Evolutionary conservation across 2,113 vertebrate genomes (phyloP).

Genomic region (Pygoscelis adeliae): DNA sequence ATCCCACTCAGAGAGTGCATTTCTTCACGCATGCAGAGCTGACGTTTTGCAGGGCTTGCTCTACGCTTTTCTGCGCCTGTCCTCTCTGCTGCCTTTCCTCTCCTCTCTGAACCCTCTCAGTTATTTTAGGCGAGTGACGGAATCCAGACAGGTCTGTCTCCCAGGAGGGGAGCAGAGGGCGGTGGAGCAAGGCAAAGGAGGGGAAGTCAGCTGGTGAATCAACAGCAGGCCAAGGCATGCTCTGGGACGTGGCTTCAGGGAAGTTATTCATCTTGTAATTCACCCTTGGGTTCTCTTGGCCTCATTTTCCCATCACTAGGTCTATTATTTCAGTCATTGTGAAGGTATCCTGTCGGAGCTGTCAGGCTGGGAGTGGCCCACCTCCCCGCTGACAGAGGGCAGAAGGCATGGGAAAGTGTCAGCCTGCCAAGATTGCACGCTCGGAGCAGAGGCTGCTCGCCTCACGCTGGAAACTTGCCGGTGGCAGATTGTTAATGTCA

Average conservation of each 20-base stretch:
- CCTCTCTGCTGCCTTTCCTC: neutral
- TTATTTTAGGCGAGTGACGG: conserved; percentile 35
- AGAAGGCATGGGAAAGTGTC: conserved; percentile 68
- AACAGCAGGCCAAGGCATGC: conserved; percentile 58
- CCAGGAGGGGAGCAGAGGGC: conserved; percentile 12
- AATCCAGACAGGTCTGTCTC: conserved; percentile 45
- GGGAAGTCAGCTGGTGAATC: conserved; percentile 60
- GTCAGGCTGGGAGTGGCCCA: conserved; percentile 66
- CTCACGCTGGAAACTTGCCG: conserved; percentile 48
- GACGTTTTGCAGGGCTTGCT: neutral
- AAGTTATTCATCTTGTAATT: conserved; percentile 55
- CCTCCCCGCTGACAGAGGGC: conserved; percentile 49
- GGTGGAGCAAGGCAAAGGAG: conserved; percentile 6
- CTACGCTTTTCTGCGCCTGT: neutral
- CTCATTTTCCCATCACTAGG: conserved; percentile 50
- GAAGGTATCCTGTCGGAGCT: conserved; percentile 68
- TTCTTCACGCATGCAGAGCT: neutral
- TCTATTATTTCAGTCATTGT: conserved; percentile 47
- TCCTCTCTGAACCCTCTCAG: neutral
- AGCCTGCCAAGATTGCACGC: conserved; percentile 33
- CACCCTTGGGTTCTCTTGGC: conserved; percentile 56
- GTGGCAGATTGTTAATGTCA: conserved; percentile 20
- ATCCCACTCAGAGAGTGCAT: accelerated
- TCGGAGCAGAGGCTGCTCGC: conserved; percentile 20
- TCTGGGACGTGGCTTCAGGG: conserved; percentile 42